phyloP scores from a whole-genome alignment of 2,888 invertebrate species.

The Morinoia aosen region DNA sequence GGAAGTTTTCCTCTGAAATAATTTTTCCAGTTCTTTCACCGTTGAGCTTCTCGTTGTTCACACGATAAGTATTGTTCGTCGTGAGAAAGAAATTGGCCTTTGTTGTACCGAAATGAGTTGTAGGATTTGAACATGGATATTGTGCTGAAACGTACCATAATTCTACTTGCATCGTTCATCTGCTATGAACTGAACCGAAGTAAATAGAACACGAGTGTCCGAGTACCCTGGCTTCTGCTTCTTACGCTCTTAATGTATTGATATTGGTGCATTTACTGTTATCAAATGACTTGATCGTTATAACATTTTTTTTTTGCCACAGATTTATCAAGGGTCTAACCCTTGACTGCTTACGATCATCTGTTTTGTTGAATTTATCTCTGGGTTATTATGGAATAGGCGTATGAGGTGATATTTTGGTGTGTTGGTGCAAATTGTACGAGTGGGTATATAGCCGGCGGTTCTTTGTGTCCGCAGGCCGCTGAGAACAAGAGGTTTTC shows the following conservation, averaged over 20 bases:
- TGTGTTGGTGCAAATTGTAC: not conserved
- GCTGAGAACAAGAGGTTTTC: constrained; percentile 11
- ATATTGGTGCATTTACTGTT: not conserved
- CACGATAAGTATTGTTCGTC: not conserved
- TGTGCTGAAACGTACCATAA: not conserved
- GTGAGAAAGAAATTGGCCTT: not conserved
- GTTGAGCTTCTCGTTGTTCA: not conserved
- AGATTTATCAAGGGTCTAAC: not conserved
- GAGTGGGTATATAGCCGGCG: not conserved
- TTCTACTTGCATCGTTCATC: not conserved
- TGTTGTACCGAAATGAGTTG: not conserved
- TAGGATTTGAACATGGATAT: not conserved
- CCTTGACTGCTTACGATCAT: not conserved
- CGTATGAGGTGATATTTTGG: not conserved
- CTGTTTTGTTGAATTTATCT: not conserved
- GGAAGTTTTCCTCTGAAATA: not conserved
- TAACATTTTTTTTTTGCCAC: not conserved
- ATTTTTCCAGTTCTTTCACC: no score
- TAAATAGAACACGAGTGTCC: not conserved
- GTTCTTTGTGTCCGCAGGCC: constrained; percentile 41
- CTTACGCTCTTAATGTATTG: not conserved
- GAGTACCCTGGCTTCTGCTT: not conserved
- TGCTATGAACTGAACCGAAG: not conserved
- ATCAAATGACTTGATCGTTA: not conserved
- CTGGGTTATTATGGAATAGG: not conserved